Conservation (phyloP, 2,888 invertebrate species). For the Amphipyra tragopoginis region DNA sequence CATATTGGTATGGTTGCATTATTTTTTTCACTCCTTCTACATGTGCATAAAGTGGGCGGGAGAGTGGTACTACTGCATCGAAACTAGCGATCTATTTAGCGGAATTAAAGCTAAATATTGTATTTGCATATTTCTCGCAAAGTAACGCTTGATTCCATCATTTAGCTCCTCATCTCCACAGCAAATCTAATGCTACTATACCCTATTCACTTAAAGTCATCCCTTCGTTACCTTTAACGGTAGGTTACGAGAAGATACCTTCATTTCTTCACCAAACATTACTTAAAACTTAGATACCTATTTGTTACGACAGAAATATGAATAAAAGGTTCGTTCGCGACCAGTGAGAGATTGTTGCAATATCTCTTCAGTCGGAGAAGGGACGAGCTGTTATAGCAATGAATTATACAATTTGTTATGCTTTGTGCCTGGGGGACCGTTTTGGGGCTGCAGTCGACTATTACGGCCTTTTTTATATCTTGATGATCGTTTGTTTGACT, state of each 20-base stretch:
- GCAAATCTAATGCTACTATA: no score
- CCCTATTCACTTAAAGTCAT: no score
- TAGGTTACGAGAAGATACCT: not conserved
- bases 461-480: conserved; percentile 14
- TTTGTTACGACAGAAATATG: conserved; percentile 28
- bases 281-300: conserved; percentile 8
- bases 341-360: conserved; percentile 70
- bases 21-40: no score
- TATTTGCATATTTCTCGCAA: no score
- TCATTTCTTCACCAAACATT: conserved; percentile 3
- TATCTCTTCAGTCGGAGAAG: conserved; percentile 69
- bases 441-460: conserved; percentile 30
- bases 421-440: conserved; percentile 62
- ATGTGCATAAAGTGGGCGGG: no score
- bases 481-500: conserved; percentile 16
- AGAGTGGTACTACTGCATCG: no score
- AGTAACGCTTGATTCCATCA: no score
- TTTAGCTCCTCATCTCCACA: no score
- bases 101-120: no score
- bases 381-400: conserved; percentile 67
- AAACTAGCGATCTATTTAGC: no score
- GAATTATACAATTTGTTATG: conserved; percentile 76
- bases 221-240: no score
- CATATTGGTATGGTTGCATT: no score
- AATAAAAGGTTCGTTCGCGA: conserved; percentile 59